These are phyloP conservation scores for Peromyscus leucopus DNA, from an alignment of 2,113 vertebrate genomes.

Conservation along the genomic window DNA sequence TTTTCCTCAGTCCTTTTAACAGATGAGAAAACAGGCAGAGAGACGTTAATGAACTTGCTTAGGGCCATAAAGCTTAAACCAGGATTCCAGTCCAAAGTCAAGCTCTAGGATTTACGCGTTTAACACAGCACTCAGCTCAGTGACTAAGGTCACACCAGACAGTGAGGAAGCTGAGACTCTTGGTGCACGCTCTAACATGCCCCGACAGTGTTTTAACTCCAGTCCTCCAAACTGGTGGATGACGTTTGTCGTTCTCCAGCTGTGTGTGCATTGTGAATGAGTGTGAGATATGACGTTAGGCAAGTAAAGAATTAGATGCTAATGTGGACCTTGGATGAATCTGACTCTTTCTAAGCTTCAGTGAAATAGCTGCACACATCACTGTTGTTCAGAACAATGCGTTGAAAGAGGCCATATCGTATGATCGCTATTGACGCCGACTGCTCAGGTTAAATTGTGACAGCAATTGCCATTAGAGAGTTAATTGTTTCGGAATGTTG, in stretches of 20 bases:
- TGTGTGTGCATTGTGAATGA: neutral
- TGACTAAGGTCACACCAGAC: neutral
- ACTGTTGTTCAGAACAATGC: neutral
- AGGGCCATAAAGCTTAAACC: conserved; percentile 15
- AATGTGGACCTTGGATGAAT: neutral
- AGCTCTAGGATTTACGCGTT: conserved; percentile 21
- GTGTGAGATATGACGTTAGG: neutral
- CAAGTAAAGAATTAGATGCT: neutral
- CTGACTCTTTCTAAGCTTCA: conserved; percentile 22
- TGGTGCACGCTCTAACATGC: neutral
- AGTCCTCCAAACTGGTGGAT: neutral
- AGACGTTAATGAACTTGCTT: conserved; percentile 32
- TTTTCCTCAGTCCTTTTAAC: neutral
- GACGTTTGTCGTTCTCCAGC: neutral
- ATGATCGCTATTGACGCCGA: neutral
- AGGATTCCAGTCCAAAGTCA: conserved; percentile 32
- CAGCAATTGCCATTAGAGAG: conserved; percentile 44
- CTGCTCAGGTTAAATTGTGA: conserved; percentile 35
- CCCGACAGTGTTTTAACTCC: conserved; percentile 32
- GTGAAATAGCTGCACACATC: neutral
- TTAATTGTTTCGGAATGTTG: conserved; percentile 68
- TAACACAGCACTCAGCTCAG: neutral
- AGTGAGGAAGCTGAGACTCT: neutral
- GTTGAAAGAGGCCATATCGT: neutral
- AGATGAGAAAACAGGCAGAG: conserved; percentile 1